phyloP scores from a whole-genome alignment of 1,140 invertebrate species.

The Steinernema khuongi region DNA sequence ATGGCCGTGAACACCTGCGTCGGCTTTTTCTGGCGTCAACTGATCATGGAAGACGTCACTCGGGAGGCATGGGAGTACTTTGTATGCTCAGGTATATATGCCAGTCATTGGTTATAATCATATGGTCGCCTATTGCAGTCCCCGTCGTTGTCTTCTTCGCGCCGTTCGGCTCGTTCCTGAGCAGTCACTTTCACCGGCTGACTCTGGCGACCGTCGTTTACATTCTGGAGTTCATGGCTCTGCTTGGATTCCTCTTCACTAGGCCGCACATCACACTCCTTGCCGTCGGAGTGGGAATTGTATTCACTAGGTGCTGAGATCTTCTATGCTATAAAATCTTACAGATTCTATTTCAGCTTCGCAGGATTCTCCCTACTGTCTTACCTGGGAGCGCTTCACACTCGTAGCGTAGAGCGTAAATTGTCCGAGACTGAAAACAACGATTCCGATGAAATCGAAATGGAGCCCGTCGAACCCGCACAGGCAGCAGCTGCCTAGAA shows the following conservation, averaged over 20 bases:
- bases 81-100: neutral
- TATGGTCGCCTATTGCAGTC: constrained; percentile 11
- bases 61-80: constrained; percentile 13
- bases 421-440: too few species aligned
- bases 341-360: too few species aligned
- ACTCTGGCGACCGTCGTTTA: constrained; percentile 46
- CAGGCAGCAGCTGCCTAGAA: too few species aligned
- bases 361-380: too few species aligned
- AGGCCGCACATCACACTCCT: constrained; percentile 19
- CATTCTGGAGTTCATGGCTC: constrained; percentile 39
- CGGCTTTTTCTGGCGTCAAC: constrained; percentile 5
- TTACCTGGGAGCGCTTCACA: too few species aligned
- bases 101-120: neutral
- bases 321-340: too few species aligned
- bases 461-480: too few species aligned
- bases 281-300: constrained; percentile 27
- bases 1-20: constrained; percentile 40
- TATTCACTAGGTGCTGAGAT: constrained; percentile 31
- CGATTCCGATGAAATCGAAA: too few species aligned
- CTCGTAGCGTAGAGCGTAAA: too few species aligned
- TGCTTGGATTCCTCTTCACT: constrained; percentile 43
- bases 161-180: constrained; percentile 41
- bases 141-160: constrained; percentile 42
- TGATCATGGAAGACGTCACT: constrained; percentile 12
- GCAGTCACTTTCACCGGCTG: constrained; percentile 47